phyloP scores from a whole-genome alignment of 1,140 invertebrate species.

The Carcinoscorpius rotundicauda region DNA sequence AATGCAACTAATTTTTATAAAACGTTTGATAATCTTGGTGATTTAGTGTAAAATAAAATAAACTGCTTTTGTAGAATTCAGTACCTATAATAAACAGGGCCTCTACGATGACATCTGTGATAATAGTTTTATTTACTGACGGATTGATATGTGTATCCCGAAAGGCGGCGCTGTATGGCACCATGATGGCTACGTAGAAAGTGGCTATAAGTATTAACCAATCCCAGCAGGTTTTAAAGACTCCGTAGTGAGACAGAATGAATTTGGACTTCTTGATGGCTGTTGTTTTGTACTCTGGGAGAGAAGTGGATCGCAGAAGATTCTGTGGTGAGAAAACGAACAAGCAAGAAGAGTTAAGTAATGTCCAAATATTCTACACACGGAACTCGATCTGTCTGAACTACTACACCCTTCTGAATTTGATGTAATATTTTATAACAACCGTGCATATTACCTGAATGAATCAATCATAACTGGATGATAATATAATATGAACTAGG shows the following conservation, averaged over 20 bases:
- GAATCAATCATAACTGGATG: too few relatives aligned
- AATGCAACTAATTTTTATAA: too few relatives aligned
- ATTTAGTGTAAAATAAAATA: too few relatives aligned
- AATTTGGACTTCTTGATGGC: slow-evolving; percentile 84
- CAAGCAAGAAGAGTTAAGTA: too few relatives aligned
- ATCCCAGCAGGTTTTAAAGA: slow-evolving; percentile 98
- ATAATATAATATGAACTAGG: too few relatives aligned
- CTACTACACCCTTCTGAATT: too few relatives aligned
- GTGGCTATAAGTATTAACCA: slow-evolving; percentile 96
- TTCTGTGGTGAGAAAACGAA: slow-evolving; percentile 44
- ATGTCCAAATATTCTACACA: too few relatives aligned
- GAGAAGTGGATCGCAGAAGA: slow-evolving; percentile 62
- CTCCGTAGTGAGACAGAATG: slow-evolving; percentile 92
- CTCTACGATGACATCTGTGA: slow-evolving; percentile 87
- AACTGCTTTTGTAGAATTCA: slow-evolving; percentile 26
- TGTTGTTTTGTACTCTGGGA: slow-evolving; percentile 90
- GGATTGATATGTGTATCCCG: slow-evolving; percentile 44
- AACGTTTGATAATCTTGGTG: too few relatives aligned
- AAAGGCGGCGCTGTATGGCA: slow-evolving; percentile 96
- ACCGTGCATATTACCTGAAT: too few relatives aligned
- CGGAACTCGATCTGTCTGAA: too few relatives aligned
- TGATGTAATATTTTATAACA: too few relatives aligned
- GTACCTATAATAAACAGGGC: slow-evolving; percentile 88
- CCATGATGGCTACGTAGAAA: slow-evolving; percentile 95
- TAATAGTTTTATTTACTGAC: slow-evolving; percentile 41